Base-by-base conservation (phyloP, 2,113 vertebrate species). In the Anas platyrhynchos region DNA sequence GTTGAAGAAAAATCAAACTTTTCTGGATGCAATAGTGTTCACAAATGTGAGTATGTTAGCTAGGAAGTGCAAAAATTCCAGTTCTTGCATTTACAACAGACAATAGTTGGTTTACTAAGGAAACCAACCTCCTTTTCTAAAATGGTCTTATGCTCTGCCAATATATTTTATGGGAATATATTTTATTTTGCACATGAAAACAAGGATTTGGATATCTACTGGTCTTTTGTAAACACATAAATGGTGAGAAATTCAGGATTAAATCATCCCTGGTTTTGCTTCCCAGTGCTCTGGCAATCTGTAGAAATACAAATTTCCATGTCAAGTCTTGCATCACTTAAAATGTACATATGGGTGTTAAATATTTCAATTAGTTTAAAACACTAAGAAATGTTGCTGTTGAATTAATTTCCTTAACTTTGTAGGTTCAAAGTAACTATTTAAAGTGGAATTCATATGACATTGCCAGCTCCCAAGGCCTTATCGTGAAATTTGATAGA, bases 361-460 rank as follows among this genome's bases (percentile, higher is more conserved):
- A 92, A 68, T 59, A 52, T 21, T 81, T 77, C 36, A 89, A 56
- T 88, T 61, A 63, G 94, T 93, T 83, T 17, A 77, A 80, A 93
- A 86, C 23, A 75, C 5, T 34, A 80, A 63, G 36, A 89, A 93
- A 86, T 38, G 17, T 23, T 66, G 18, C n/a, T 83, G 5, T 50
- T 83, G 75, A 91, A 38, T 63, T 91, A 1, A 81, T 88, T 88
- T 72, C 52, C 56, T 86, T 90, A n/a, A 68, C 27, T 88, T 93
- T 91, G 36, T 68, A 74, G 52, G 46, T 59, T 77, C 13, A 36
- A 74, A 75, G 34, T 48, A 84, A 88, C 32, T 48, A 16, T 77
- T 83, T 52, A 52, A 59, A 78, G 34, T 34, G 34, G 36, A 77
- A 88, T 78, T 77, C 89, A 8, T 50, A 73, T 59, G 5, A 52